phyloP scores from a whole-genome alignment of 2,888 invertebrate genomes.

The Scrobipalpa atriplicella region DNA sequence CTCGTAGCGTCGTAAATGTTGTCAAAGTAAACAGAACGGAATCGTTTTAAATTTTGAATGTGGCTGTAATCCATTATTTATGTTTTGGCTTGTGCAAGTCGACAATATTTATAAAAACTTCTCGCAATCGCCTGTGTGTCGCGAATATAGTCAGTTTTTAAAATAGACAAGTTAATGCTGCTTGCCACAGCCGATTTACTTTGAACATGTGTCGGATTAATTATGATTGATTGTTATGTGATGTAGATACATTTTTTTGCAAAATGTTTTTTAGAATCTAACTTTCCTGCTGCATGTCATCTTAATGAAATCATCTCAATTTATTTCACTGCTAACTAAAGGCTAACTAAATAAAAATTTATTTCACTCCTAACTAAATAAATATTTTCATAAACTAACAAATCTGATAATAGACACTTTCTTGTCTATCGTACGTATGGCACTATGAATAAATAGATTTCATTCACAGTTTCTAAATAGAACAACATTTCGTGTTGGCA shows the following conservation, averaged over 20 bases:
- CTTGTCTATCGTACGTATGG: no score
- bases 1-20: no score
- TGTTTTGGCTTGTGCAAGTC: conserved; percentile 36
- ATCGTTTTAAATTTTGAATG: conserved; percentile 42
- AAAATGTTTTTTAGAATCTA: neutral
- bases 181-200: neutral
- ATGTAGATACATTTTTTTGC: neutral
- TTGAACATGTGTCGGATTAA: neutral
- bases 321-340: no score
- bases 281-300: neutral
- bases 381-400: no score
- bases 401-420: no score
- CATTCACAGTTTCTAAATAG: no score
- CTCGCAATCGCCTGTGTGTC: neutral
- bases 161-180: conserved; percentile 1
- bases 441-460: no score
- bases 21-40: neutral
- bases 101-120: conserved; percentile 15
- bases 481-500: no score
- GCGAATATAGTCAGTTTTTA: neutral
- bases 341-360: no score
- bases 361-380: no score
- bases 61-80: conserved; percentile 62
- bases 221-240: neutral
- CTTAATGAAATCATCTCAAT: neutral